Evolutionary conservation across 2,113 vertebrate species (phyloP).

Genomic region (Okapia johnstoni): DNA sequence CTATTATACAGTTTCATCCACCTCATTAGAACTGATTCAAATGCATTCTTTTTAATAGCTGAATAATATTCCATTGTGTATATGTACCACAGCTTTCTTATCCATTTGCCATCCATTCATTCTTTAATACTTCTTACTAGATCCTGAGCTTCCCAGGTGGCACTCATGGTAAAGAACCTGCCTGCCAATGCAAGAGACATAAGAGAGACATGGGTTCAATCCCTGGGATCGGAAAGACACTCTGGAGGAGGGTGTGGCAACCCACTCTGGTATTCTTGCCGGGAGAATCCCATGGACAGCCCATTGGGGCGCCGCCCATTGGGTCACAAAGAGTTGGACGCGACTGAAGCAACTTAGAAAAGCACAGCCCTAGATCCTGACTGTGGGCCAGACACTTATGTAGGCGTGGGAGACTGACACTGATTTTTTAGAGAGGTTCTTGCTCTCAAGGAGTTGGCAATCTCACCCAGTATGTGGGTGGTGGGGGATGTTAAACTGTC

Average conservation of each 20-base stretch:
- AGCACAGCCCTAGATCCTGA: background rate
- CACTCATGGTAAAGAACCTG: background rate
- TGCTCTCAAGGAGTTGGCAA: background rate
- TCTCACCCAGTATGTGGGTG: accelerated
- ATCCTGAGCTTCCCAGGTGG: background rate
- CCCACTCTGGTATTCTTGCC: background rate
- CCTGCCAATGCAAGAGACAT: background rate
- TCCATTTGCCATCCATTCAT: background rate
- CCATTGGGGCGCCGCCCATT: accelerated
- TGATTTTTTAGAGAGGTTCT: background rate
- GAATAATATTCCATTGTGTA: no score
- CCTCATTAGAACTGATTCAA: no score
- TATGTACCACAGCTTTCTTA: no score
- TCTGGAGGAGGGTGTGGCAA: background rate
- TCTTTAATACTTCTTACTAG: background rate
- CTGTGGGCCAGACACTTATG: background rate
- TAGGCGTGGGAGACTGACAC: background rate
- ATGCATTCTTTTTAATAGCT: no score
- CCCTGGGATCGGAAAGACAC: background rate
- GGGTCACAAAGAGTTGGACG: accelerated
- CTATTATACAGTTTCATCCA: no score
- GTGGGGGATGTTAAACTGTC: background rate
- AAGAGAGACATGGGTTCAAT: background rate
- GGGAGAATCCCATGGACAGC: background rate
- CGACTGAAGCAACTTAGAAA: accelerated